Evolutionary conservation across 2,888 invertebrate species (phyloP).

Genomic region (Noctua fimbriata): DNA sequence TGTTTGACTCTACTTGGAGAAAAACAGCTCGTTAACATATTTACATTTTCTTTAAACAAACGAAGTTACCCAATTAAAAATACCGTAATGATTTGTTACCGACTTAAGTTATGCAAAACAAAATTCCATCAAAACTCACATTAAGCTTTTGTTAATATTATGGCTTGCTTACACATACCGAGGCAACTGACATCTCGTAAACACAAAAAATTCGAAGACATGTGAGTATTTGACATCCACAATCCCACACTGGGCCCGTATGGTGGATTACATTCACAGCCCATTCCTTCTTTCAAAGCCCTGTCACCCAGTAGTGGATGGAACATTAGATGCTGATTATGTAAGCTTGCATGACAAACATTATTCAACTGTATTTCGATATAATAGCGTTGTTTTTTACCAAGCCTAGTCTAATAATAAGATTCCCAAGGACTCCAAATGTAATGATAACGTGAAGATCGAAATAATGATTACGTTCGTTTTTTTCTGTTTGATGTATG

Average conservation of each 20-base stretch:
- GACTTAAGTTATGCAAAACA: background rate
- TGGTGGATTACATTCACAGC: too few species aligned
- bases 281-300: background rate
- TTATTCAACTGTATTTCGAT: slow-evolving; percentile 11
- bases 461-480: slow-evolving; percentile 50
- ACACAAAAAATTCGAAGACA: too few species aligned
- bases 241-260: too few species aligned
- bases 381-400: slow-evolving; percentile 41
- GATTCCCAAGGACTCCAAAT: slow-evolving; percentile 59
- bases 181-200: too few species aligned
- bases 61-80: background rate
- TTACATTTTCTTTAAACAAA: background rate
- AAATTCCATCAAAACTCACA: background rate
- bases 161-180: too few species aligned
- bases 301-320: background rate
- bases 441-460: slow-evolving; percentile 62
- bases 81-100: background rate
- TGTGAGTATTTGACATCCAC: too few species aligned
- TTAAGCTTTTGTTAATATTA: too few species aligned
- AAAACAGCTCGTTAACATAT: background rate
- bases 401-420: slow-evolving; percentile 42
- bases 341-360: slow-evolving; percentile 19
- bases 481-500: slow-evolving; percentile 53
- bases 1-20: background rate
- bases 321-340: background rate